Evolutionary conservation across 2,113 vertebrate species (phyloP).

Genomic region (Scatophagus argus): DNA sequence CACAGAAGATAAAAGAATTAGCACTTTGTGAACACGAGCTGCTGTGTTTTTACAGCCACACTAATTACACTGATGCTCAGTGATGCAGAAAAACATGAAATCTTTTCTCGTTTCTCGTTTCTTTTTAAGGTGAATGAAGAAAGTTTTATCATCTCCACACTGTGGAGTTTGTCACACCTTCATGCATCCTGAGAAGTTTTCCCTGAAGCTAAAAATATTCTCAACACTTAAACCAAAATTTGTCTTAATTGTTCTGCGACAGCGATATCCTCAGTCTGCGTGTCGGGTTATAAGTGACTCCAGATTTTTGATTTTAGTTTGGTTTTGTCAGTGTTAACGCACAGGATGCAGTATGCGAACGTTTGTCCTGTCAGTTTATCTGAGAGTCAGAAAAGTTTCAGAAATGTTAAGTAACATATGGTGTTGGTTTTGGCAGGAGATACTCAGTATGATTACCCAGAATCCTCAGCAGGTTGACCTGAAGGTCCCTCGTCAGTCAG

Average conservation of each 20-base stretch:
- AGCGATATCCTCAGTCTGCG: no score
- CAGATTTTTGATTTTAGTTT: no score
- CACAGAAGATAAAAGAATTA: neutral
- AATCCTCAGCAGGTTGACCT: neutral
- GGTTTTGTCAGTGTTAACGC: no score
- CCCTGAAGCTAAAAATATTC: neutral
- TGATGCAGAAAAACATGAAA: neutral
- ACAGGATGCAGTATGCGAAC: no score
- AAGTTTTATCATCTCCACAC: no score
- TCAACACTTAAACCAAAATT: neutral
- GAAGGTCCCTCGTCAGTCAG: neutral
- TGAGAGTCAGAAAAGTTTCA: no score
- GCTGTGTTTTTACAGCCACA: neutral
- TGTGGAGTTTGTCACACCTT: neutral
- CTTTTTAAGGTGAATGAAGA: no score
- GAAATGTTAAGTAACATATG: conserved; percentile 56
- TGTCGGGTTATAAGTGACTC: no score
- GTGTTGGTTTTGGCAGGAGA: neutral
- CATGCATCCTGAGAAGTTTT: neutral
- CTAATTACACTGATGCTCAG: neutral
- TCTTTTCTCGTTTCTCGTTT: neutral
- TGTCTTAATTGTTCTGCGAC: no score
- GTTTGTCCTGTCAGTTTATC: no score
- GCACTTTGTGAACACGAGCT: conserved; percentile 12
- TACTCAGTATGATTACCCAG: neutral